Conservation (phyloP, 2,888 invertebrate genomes). For the Tenthredo scrophulariae region DNA sequence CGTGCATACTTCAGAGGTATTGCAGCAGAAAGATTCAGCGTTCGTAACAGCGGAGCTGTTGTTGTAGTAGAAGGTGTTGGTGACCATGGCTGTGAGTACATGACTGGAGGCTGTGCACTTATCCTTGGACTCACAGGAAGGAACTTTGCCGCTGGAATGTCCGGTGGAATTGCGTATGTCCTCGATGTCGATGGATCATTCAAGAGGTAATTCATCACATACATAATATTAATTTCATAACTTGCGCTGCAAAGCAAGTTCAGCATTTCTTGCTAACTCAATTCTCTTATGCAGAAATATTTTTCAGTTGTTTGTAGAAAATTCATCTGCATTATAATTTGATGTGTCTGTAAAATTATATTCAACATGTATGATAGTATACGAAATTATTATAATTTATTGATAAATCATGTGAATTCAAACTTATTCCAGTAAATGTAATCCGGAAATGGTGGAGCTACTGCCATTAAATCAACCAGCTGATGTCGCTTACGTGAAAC, state of each 20-base stretch:
- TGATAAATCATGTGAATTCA: neutral
- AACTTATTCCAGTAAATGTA: conserved; percentile 85
- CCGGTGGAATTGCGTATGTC: conserved; percentile 96
- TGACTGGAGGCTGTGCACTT: conserved; percentile 96
- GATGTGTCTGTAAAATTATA: no score
- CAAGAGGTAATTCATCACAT: conserved; percentile 78
- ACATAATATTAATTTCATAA: neutral
- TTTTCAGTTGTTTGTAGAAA: conserved; percentile 8
- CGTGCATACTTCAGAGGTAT: conserved; percentile 97
- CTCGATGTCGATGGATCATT: conserved; percentile 94
- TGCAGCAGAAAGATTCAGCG: conserved; percentile 98
- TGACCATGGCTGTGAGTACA: conserved; percentile 99
- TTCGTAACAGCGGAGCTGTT: conserved; percentile 96
- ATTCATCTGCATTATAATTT: neutral
- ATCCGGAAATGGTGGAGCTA: conserved; percentile 96
- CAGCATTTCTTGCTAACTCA: neutral
- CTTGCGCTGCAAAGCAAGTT: neutral
- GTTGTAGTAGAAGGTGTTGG: conserved; percentile 99
- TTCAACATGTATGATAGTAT: no score
- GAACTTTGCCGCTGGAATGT: conserved; percentile 99
- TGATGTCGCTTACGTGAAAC: conserved; percentile 88
- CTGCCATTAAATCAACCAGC: conserved; percentile 88
- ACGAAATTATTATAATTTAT: neutral
- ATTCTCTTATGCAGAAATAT: neutral
- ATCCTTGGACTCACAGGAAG: conserved; percentile 97